Conservation (phyloP, 2,888 invertebrate genomes). For the Machimus rusticus region DNA sequence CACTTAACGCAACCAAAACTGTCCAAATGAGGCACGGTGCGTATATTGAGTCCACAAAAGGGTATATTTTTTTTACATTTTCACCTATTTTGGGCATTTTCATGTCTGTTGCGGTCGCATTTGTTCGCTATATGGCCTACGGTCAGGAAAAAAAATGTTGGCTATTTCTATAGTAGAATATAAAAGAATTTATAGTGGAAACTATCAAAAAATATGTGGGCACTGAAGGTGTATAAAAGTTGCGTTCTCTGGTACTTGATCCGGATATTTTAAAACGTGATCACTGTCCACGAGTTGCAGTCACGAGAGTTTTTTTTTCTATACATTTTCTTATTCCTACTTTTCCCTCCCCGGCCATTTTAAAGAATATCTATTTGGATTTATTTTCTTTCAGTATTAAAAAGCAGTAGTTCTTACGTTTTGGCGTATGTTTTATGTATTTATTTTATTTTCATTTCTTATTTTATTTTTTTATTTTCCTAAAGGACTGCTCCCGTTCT, state of each 20-base stretch:
- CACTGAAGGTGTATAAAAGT: not conserved
- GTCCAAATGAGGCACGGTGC: no score
- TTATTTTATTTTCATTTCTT: not conserved
- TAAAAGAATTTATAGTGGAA: no score
- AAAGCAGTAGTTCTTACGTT: not conserved
- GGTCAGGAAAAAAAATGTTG: no score
- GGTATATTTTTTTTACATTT: no score
- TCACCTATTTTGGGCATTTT: no score
- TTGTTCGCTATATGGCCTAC: no score
- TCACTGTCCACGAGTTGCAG: not conserved
- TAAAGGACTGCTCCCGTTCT: not conserved
- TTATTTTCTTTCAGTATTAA: not conserved
- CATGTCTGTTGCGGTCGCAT: no score
- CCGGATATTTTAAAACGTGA: not conserved
- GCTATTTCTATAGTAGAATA: no score
- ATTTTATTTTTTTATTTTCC: no score
- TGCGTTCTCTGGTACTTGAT: not conserved
- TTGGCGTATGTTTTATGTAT: not conserved
- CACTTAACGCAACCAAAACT: no score
- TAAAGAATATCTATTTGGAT: not conserved
- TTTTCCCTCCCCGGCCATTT: no score
- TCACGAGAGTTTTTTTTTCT: not conserved
- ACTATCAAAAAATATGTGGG: not conserved
- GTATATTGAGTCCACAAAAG: no score
- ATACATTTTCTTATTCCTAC: not conserved